Evolutionary conservation across 2,797 vertebrate genomes (phyloP).

Genomic region (Etheostoma perlongum): DNA sequence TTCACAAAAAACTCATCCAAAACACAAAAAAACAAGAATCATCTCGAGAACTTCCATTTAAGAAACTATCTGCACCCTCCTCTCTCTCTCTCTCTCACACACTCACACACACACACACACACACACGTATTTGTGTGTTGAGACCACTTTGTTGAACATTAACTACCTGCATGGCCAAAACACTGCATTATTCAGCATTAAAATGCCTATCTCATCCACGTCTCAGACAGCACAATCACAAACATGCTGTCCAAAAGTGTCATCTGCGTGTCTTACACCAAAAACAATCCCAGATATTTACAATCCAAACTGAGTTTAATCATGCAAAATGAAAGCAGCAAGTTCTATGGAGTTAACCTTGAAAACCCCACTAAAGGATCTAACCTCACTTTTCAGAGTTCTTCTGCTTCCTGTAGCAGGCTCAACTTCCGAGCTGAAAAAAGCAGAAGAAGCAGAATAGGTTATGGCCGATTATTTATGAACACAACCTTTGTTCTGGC

Average conservation of each 20-base stretch:
- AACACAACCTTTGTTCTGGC: constrained; percentile 85
- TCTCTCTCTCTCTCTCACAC: background rate
- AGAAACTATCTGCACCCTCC: constrained; percentile 58
- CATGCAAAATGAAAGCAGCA: constrained; percentile 33
- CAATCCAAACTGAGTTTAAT: background rate
- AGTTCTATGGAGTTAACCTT: constrained; percentile 58
- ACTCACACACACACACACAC: background rate
- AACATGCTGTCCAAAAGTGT: constrained; percentile 34
- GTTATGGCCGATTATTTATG: constrained; percentile 51
- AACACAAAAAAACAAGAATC: constrained; percentile 40
- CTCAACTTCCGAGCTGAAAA: constrained; percentile 63
- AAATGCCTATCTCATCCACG: constrained; percentile 71
- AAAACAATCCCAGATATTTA: background rate
- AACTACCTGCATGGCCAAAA: constrained; percentile 71
- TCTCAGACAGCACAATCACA: constrained; percentile 51
- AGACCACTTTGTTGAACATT: constrained; percentile 81
- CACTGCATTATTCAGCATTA: constrained; percentile 74
- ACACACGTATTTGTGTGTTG: constrained; percentile 27
- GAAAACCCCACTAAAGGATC: constrained; percentile 48
- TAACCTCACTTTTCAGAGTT: constrained; percentile 67
- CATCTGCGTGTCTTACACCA: constrained; percentile 31
- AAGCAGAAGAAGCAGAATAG: constrained; percentile 37
- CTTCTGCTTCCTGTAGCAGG: constrained; percentile 64
- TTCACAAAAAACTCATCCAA: constrained; percentile 1
- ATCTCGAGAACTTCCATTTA: constrained; percentile 76